Conservation (phyloP, 1,140 invertebrate species). For the Procambarus clarkii region DNA sequence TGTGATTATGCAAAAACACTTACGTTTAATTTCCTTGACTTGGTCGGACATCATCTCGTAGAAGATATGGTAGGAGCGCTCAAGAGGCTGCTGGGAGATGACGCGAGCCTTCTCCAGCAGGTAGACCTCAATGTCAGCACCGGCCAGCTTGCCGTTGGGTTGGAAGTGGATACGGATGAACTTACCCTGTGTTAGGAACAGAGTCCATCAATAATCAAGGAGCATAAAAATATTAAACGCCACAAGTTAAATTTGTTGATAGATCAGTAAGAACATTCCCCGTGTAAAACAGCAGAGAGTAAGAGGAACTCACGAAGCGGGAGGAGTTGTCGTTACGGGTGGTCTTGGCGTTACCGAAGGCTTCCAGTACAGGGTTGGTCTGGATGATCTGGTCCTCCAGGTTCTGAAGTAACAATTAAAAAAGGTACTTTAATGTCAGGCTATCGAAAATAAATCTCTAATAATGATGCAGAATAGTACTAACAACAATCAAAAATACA, state of each 20-base stretch:
- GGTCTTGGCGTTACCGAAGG: constrained; percentile 67
- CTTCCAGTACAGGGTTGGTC: constrained; percentile 63
- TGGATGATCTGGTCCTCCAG: constrained; percentile 65
- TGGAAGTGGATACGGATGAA: constrained; percentile 84
- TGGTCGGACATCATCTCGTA: constrained; percentile 76
- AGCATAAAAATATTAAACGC: not conserved
- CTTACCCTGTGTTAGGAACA: constrained; percentile 74
- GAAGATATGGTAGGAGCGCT: constrained; percentile 63
- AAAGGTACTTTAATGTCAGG: not conserved
- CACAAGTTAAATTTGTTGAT: not conserved
- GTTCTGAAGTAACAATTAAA: constrained; percentile 21
- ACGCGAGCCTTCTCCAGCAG: constrained; percentile 65
- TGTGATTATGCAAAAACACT: constrained; percentile 72
- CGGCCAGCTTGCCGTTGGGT: constrained; percentile 88
- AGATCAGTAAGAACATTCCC: not conserved
- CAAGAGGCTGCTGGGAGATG: constrained; percentile 51
- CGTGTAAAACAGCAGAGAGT: too few relatives aligned
- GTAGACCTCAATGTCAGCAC: constrained; percentile 59
- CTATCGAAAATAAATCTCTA: not conserved
- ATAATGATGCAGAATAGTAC: not conserved
- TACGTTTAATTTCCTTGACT: constrained; percentile 78
- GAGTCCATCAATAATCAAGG: too few relatives aligned
- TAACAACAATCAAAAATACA: not conserved
- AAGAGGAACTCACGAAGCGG: constrained; percentile 69
- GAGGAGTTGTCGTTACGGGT: constrained; percentile 62